phyloP scores from a whole-genome alignment of 1,140 invertebrate genomes.

The Drosophila pseudoananassae region DNA sequence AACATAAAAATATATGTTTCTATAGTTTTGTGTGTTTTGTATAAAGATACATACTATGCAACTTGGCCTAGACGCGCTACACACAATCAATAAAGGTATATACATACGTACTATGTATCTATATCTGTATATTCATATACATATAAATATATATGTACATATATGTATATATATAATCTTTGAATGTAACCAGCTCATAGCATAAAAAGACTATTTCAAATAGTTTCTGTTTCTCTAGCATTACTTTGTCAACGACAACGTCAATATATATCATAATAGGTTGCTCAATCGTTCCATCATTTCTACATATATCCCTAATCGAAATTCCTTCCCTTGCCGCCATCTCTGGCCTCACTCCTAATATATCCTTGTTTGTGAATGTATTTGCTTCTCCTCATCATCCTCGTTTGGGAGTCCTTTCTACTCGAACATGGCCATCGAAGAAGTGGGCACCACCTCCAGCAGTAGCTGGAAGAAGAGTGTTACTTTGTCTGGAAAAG shows the following conservation, averaged over 20 bases:
- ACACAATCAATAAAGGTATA: slow-evolving; percentile 35
- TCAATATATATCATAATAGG: slow-evolving; percentile 51
- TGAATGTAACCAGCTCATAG: slow-evolving; percentile 65
- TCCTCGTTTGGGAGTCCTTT: background rate
- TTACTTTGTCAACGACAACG: slow-evolving; percentile 44
- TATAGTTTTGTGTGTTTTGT: slow-evolving; percentile 45
- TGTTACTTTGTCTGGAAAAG: slow-evolving; percentile 92
- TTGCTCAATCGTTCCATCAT: slow-evolving; percentile 24
- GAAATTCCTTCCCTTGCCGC: slow-evolving; percentile 13
- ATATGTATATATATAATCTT: slow-evolving; percentile 40
- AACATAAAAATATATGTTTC: slow-evolving; percentile 40
- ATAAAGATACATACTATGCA: slow-evolving; percentile 49
- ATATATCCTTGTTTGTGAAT: slow-evolving; percentile 43
- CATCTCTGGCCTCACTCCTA: slow-evolving; percentile 34
- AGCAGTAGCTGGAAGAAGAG: slow-evolving; percentile 95
- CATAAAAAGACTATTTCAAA: slow-evolving; percentile 58
- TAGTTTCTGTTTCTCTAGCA: slow-evolving; percentile 46
- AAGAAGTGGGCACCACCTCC: slow-evolving; percentile 95
- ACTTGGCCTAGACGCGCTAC: slow-evolving; percentile 47
- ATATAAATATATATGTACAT: slow-evolving; percentile 37
- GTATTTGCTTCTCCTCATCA: slow-evolving; percentile 23
- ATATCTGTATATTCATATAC: slow-evolving; percentile 34
- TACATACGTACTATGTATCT: slow-evolving; percentile 10
- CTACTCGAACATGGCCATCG: slow-evolving; percentile 85
- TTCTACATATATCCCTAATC: background rate